A percentile compares a stretch with the other conserved stretches of the same genome.
phyloP scores from a whole-genome alignment of 2,113 vertebrate species.

The Potamarius usumacintae region DNA sequence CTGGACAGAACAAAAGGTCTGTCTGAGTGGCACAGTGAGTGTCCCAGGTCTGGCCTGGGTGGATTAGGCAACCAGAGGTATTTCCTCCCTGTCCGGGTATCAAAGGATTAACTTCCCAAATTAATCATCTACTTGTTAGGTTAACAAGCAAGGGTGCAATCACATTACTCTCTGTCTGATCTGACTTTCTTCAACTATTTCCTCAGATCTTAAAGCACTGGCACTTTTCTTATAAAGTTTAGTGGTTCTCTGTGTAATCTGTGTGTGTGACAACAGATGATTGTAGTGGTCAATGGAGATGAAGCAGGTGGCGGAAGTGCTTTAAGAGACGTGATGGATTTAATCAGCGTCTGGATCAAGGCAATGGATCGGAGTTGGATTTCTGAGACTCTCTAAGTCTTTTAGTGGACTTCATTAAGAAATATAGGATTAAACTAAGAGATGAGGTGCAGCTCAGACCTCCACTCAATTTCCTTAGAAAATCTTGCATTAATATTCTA shows the following conservation, averaged over 20 bases:
- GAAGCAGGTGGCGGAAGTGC: constrained; percentile 35
- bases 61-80: constrained; percentile 58
- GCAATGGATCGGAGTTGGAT: constrained; percentile 47
- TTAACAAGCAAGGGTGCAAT: constrained; percentile 71
- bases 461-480: constrained; percentile 21
- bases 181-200: constrained; percentile 38
- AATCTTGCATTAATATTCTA: constrained; percentile 45
- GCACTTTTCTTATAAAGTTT: constrained; percentile 37
- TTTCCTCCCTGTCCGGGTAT: constrained; percentile 65
- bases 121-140: constrained; percentile 76
- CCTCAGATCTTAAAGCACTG: constrained; percentile 27
- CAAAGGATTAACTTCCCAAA: constrained; percentile 71
- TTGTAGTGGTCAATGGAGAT: constrained; percentile 26
- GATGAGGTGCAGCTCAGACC: constrained; percentile 19
- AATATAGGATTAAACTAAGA: constrained; percentile 42
- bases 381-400: constrained; percentile 41
- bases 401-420: constrained; percentile 50
- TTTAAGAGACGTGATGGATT: constrained; percentile 46
- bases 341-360: constrained; percentile 48
- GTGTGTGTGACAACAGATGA: constrained; percentile 14
- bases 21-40: constrained; percentile 61
- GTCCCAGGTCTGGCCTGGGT: constrained; percentile 37
- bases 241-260: constrained; percentile 27
- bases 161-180: constrained; percentile 56
- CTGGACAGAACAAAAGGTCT: constrained; percentile 66